These are phyloP conservation scores for Brachycybe producta DNA, from an alignment of 2,888 invertebrate species.

Conservation along the genomic window DNA sequence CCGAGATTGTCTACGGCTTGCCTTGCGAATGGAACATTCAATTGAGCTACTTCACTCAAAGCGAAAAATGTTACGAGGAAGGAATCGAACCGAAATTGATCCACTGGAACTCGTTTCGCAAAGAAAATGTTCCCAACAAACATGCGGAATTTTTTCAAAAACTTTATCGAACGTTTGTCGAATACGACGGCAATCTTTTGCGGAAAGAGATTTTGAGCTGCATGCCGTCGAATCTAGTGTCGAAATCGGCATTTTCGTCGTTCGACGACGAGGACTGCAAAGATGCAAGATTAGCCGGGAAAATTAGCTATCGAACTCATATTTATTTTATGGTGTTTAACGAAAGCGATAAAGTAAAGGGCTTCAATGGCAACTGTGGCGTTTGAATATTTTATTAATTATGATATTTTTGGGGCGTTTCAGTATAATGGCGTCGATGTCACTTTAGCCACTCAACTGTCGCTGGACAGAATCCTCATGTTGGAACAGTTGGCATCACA, in stretches of 20 bases:
- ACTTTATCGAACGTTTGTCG: conserved; percentile 64
- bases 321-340: not conserved
- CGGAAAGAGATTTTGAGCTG: conserved; percentile 57
- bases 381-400: not conserved
- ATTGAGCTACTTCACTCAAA: conserved; percentile 61
- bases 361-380: not conserved
- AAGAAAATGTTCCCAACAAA: conserved; percentile 59
- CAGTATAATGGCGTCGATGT: conserved; percentile 51
- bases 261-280: conserved; percentile 27
- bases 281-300: not conserved
- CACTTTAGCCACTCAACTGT: conserved; percentile 72
- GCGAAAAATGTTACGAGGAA: conserved; percentile 56
- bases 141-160: conserved; percentile 70
- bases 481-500: conserved; percentile 65
- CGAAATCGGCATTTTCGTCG: no score
- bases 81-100: conserved; percentile 60
- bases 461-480: conserved; percentile 71
- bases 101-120: conserved; percentile 86
- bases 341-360: conserved; percentile 25
- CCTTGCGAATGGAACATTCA: conserved; percentile 87
- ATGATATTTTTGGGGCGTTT: not conserved
- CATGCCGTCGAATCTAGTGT: conserved; percentile 32
- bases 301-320: conserved; percentile 1
- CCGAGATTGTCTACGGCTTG: conserved; percentile 57
- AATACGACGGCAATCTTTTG: conserved; percentile 72